Base-by-base conservation (phyloP, 2,888 invertebrate species). In the Drosophila rellima region DNA sequence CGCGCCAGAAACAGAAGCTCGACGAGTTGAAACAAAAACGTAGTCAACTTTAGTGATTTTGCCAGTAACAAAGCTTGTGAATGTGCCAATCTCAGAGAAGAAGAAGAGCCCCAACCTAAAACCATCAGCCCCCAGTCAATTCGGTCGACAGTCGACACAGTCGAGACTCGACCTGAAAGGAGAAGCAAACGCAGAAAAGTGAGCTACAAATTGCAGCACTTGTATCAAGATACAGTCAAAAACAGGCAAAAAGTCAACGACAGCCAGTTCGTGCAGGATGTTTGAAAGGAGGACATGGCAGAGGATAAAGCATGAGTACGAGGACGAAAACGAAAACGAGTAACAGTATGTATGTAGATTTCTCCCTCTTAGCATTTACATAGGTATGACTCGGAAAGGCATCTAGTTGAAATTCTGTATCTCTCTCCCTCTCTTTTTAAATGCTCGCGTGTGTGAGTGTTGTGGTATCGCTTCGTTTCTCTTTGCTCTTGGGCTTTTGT, bases 211-310 rank as follows among this genome's bases (percentile, higher is more conserved):
- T 82, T 83, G 88, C 83, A 73, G 80, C 70, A 88, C 88, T 83
- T 83, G 83, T 83, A 79, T 88, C 88, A 69, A 85, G 88, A 88
- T 86, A 83, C 74, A 86, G 70, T 85, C 83, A 62, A 70, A 78
- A 77, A 62, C 70, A 75, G 77, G 63, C 70, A 70, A 88, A 88
- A 77, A 77, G 76, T 77, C 76, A 77, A 77, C 63, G 76, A 33
- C 70, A 78, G 61, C 51, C 78, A 67, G 73, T 47, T 75, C 74
- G 74, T 78, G 78, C 68, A 64, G 78, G 56, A 68, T 59, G 44
- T 73, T 61, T 68, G 39, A 73, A 78, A 68, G 61, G 59, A 62
- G 59, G 57, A 68, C 64, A 64, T 45, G 37, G 18, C 50, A 35
- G 20, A 35, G 37, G 29, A 29, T 35, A 54, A n/a, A 31, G 20